These are phyloP conservation scores for Acanthopagrus latus DNA, from an alignment of 2,797 vertebrate genomes.

Conservation along the genomic window DNA sequence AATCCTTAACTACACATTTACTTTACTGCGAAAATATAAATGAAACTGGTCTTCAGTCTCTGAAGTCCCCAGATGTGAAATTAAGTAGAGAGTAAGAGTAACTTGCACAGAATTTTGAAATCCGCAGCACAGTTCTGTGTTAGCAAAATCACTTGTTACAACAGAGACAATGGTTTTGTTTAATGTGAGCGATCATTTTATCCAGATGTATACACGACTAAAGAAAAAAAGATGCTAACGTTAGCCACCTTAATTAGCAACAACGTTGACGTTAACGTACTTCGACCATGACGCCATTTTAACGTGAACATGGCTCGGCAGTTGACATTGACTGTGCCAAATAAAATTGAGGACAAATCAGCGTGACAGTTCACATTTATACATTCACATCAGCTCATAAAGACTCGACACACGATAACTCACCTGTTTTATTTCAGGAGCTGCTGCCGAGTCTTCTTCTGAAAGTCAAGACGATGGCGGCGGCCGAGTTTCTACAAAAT, in stretches of 20 bases:
- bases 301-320: no score
- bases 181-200: no score
- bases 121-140: no score
- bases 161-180: background rate
- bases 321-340: background rate
- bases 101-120: no score
- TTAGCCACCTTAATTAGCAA: background rate
- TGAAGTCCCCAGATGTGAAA: background rate
- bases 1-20: background rate
- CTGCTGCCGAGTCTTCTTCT: background rate
- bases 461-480: background rate
- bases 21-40: no score
- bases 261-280: background rate
- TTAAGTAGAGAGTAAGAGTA: no score
- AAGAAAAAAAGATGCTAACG: no score
- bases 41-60: background rate
- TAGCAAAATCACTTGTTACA: no score
- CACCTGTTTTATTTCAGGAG: background rate
- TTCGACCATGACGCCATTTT: background rate
- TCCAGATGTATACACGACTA: background rate
- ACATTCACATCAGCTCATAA: background rate
- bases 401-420: background rate
- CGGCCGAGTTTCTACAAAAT: fast-evolving
- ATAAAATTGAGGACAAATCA: background rate
- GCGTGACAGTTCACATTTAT: background rate